Evolutionary conservation across 2,888 invertebrate species (phyloP), one percentile per base, ranked within the genome.

Genomic region (Ormyrus nitidulus): DNA sequence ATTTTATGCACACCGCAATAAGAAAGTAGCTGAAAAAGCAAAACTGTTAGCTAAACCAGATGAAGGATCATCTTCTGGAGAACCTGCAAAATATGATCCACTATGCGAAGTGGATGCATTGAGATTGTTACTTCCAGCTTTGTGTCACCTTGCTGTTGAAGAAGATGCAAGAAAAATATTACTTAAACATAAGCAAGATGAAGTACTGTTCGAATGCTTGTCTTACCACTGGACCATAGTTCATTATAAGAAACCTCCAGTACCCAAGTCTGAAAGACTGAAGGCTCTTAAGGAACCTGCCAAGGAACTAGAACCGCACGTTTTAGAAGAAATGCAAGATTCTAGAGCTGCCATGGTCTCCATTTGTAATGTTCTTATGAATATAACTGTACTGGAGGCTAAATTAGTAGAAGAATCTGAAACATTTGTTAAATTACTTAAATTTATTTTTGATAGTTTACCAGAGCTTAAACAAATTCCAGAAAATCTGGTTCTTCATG

Each of bases 111-210:
- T 94, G 62, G 96, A 97, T 90, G 92, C 97, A 66, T 90, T 98
- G 19, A 93, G 97, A 73, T 92, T 97, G 59, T 93, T 98, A 92
- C 91, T 98, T 80, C 98, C 98, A 3, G 97, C 97, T 1, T 91
- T 98, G 5, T 98, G 98, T 87, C 97, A 98, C 90, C 93, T 98
- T 84, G 95, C 97, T 54, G 96, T 98, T 44, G 98, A 98, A 91
- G 98, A 98, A 86, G 94, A 95, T 85, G 95, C 97, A 0, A 93
- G 98, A 83, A 94, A 95, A 87, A 94, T 97, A 80, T 92, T 97
- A 83, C 91, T 98, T 70, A 93, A 95, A 80, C 92, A 93, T 72
- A 95, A 96, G 87, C 94, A 96, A 91, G 97, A 97, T 87, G 95
- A 96, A 89, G 93, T 96, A 48, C 91, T 97, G 3, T 94, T 94